Evolutionary conservation across 2,113 vertebrate species (phyloP).

Genomic region (Macaca nemestrina): DNA sequence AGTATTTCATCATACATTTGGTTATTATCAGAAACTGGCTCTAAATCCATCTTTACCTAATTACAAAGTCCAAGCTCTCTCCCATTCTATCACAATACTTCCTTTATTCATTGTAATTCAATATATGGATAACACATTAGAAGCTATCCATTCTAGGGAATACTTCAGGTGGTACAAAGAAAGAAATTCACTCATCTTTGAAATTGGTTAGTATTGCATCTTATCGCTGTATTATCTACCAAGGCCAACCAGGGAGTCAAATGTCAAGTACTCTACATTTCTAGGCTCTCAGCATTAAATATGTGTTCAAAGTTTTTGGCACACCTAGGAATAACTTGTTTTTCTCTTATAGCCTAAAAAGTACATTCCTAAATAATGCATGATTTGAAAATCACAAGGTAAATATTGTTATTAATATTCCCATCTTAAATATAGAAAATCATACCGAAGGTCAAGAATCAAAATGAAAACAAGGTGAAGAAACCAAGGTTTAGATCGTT

Average conservation of each 20-base stretch:
- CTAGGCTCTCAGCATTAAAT: not conserved
- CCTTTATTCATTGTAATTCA: not conserved
- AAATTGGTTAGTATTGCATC: not conserved
- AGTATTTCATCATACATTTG: not conserved
- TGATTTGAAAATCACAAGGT: not conserved
- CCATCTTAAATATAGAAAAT: not conserved
- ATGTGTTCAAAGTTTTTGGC: not conserved
- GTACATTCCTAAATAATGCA: not conserved
- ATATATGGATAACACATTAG: not conserved
- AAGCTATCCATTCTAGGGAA: not conserved
- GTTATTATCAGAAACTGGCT: not conserved
- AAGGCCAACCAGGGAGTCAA: not conserved
- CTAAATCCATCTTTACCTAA: not conserved
- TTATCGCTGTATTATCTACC: not conserved
- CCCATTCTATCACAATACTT: not conserved
- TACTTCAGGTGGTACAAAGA: not conserved
- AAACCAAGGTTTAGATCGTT: not conserved
- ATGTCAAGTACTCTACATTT: not conserved
- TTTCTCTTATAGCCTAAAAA: not conserved
- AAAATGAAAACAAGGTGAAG: not conserved
- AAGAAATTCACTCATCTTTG: not conserved
- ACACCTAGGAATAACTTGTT: not conserved
- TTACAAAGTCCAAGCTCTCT: not conserved
- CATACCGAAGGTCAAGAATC: not conserved
- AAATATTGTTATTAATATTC: not conserved